A percentile compares a stretch with the other conserved stretches of the same genome.
Evolutionary conservation across 2,888 invertebrate species (phyloP).

Genomic region (Zygothrica quintamaculata): DNA sequence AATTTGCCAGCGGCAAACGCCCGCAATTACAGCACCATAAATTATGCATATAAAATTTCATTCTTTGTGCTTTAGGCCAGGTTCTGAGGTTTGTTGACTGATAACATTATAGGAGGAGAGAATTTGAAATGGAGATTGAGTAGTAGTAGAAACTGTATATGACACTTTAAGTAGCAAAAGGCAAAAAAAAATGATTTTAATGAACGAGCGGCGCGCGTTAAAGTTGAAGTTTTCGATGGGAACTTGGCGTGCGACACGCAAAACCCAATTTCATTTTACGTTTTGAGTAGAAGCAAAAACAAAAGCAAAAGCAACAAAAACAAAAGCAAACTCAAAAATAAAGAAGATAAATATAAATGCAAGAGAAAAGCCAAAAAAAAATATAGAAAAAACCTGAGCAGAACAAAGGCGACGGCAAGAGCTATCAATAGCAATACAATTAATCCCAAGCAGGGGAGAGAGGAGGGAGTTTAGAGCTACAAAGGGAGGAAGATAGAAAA

Average conservation of each 20-base stretch:
- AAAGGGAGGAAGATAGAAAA: constrained; percentile 4
- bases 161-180: constrained; percentile 53
- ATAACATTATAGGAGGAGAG: not conserved
- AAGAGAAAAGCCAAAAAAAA: constrained; percentile 54
- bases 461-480: constrained; percentile 6
- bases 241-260: constrained; percentile 77
- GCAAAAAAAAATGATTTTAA: constrained; percentile 38
- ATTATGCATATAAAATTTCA: constrained; percentile 71
- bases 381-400: constrained; percentile 35
- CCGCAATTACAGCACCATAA: constrained; percentile 63
- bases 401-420: constrained; percentile 32
- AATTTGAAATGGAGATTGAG: too few relatives aligned
- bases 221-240: constrained; percentile 24
- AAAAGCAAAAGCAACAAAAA: constrained; percentile 7
- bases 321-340: constrained; percentile 7
- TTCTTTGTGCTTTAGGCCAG: constrained; percentile 36
- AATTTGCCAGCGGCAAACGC: constrained; percentile 45
- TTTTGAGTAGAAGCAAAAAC: constrained; percentile 13
- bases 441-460: constrained; percentile 51
- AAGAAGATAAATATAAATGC: constrained; percentile 56
- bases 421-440: constrained; percentile 76
- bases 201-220: constrained; percentile 43
- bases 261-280: constrained; percentile 64
- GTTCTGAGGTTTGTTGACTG: not conserved
- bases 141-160: constrained; percentile 52